Conservation (phyloP, 2,797 vertebrate genomes). For the Halcyon leucocephala region DNA sequence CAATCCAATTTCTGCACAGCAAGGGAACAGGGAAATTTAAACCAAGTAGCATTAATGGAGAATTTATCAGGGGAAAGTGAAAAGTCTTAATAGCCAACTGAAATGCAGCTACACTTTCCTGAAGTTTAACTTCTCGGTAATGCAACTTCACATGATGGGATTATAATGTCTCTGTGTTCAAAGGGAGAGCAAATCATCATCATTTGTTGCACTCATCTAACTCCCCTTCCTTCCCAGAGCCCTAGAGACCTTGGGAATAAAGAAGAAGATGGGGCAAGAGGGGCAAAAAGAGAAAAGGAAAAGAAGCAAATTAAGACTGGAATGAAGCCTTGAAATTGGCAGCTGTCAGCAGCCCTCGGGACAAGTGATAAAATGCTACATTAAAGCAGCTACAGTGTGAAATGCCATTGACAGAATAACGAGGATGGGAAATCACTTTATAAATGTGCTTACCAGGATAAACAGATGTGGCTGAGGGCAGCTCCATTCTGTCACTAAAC, state of each 20-base stretch:
- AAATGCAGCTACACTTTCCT: background rate
- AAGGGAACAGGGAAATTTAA: background rate
- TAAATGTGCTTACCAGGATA: slow-evolving; percentile 60
- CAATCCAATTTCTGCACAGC: slow-evolving; percentile 21
- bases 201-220: accelerated
- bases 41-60: background rate
- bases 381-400: slow-evolving; percentile 56
- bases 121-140: background rate
- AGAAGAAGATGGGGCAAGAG: background rate
- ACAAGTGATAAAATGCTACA: slow-evolving; percentile 65
- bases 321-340: slow-evolving; percentile 28
- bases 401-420: slow-evolving; percentile 59
- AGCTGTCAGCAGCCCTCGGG: slow-evolving; percentile 61
- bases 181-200: background rate
- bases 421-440: slow-evolving; percentile 48
- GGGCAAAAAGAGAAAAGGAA: background rate
- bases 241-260: background rate
- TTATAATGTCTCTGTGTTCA: background rate
- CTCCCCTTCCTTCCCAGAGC: background rate
- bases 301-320: background rate
- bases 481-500: slow-evolving; percentile 32
- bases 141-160: background rate
- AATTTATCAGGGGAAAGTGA: background rate
- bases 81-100: background rate
- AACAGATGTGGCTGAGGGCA: slow-evolving; percentile 63